Conservation (phyloP, 2,888 invertebrate genomes). For the Strigamia transsilvanica region DNA sequence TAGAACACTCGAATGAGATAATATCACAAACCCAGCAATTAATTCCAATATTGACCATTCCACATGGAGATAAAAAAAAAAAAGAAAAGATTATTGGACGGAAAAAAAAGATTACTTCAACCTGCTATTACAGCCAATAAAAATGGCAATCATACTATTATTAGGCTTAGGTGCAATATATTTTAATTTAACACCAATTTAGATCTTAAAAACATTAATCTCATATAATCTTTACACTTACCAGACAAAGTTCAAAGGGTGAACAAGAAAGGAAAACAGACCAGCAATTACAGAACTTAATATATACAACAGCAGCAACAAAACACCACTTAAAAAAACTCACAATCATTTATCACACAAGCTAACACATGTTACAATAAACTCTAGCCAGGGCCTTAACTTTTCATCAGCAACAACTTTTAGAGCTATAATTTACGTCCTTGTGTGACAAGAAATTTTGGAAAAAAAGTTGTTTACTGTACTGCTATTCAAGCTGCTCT, state of each 20-base stretch:
- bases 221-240: background rate
- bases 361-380: conserved; percentile 39
- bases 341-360: conserved; percentile 31
- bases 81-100: conserved; percentile 11
- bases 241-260: conserved; percentile 6
- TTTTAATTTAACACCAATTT: conserved; percentile 7
- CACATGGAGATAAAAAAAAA: conserved; percentile 6
- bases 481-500: background rate
- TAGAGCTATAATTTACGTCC: conserved; percentile 6
- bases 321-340: conserved; percentile 35
- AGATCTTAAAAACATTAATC: background rate
- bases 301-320: conserved; percentile 23
- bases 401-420: conserved; percentile 36
- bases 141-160: conserved; percentile 7
- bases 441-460: background rate
- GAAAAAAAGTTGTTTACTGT: background rate
- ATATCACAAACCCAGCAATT: conserved; percentile 37
- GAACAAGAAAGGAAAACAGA: background rate
- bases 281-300: conserved; percentile 31
- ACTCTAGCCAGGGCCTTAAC: conserved; percentile 35
- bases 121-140: conserved; percentile 20
- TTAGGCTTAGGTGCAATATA: background rate
- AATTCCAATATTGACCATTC: conserved; percentile 26
- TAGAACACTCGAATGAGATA: conserved; percentile 38
- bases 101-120: background rate